Evolutionary conservation across 2,888 invertebrate genomes (phyloP).

Genomic region (Archips crataeganus): DNA sequence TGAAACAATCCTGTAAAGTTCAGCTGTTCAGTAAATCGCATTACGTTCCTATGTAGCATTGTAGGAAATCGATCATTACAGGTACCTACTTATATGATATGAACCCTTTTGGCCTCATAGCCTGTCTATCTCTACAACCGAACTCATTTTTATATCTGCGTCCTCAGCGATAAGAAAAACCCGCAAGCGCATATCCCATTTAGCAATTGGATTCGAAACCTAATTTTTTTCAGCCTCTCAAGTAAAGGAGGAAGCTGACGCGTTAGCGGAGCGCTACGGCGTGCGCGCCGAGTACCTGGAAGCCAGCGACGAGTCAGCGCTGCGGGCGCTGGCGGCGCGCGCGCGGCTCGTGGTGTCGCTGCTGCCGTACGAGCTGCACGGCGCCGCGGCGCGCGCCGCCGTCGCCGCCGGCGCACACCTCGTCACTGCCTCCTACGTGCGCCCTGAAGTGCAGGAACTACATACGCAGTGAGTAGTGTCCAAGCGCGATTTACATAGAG

Average conservation of each 20-base stretch:
- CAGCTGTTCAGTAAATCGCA: too few relatives aligned
- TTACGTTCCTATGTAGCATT: too few relatives aligned
- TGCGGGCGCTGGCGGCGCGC: conserved; percentile 89
- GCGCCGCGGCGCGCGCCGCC: conserved; percentile 94
- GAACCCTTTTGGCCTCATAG: too few relatives aligned
- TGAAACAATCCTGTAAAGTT: too few relatives aligned
- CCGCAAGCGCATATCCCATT: too few relatives aligned
- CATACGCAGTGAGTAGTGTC: conserved; percentile 71
- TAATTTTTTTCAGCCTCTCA: conserved; percentile 87
- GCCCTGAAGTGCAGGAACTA: conserved; percentile 92
- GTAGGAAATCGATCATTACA: too few relatives aligned
- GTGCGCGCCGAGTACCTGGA: conserved; percentile 94
- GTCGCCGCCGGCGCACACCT: conserved; percentile 95
- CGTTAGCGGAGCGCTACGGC: conserved; percentile 91
- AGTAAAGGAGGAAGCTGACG: conserved; percentile 95
- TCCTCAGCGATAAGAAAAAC: too few relatives aligned
- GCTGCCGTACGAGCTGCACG: conserved; percentile 96
- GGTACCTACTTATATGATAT: too few relatives aligned
- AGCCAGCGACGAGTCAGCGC: conserved; percentile 90
- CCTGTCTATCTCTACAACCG: too few relatives aligned
- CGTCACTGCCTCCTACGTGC: conserved; percentile 98
- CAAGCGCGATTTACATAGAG: neutral
- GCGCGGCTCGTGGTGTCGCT: conserved; percentile 94
- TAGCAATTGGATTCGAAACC: too few relatives aligned
- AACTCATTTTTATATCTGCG: too few relatives aligned